phyloP scores from a whole-genome alignment of 2,797 vertebrate species.

The Ctenopoma multispine region DNA sequence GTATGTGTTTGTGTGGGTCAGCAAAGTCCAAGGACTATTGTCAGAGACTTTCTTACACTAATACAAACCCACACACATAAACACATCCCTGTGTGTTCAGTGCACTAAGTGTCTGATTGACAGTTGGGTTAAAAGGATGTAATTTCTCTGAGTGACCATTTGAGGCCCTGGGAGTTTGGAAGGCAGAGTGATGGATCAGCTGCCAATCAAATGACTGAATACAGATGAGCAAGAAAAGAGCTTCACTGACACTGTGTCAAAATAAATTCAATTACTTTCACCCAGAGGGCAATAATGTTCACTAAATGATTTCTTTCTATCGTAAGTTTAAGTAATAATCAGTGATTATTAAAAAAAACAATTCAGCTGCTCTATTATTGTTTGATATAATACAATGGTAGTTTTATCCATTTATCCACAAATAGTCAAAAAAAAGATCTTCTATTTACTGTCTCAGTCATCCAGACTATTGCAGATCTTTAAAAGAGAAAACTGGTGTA shows the following conservation, averaged over 20 bases:
- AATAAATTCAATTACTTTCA: constrained; percentile 42
- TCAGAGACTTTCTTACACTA: constrained; percentile 9
- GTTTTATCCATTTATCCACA: not conserved
- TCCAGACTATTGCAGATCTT: not conserved
- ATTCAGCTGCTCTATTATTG: not conserved
- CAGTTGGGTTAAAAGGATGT: constrained; percentile 62
- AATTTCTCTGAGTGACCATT: constrained; percentile 62
- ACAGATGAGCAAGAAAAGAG: constrained; percentile 26
- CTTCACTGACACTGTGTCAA: constrained; percentile 39
- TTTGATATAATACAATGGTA: constrained; percentile 24
- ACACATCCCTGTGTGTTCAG: constrained; percentile 8
- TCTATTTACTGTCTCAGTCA: constrained; percentile 17
- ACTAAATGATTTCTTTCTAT: not conserved
- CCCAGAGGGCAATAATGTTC: constrained; percentile 24
- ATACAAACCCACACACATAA: constrained; percentile 25
- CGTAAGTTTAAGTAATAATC: not conserved
- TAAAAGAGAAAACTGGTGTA: constrained; percentile 31
- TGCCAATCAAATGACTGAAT: constrained; percentile 56
- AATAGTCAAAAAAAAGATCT: constrained; percentile 3
- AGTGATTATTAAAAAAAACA: constrained; percentile 13
- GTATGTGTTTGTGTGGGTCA: constrained; percentile 16
- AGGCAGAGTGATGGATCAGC: constrained; percentile 33
- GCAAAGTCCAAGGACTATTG: constrained; percentile 3
- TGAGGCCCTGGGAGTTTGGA: constrained; percentile 13
- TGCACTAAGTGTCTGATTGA: constrained; percentile 62